These are phyloP conservation scores for Dinocampus coccinellae DNA, from an alignment of 2,888 invertebrate genomes.

Conservation along the genomic window DNA sequence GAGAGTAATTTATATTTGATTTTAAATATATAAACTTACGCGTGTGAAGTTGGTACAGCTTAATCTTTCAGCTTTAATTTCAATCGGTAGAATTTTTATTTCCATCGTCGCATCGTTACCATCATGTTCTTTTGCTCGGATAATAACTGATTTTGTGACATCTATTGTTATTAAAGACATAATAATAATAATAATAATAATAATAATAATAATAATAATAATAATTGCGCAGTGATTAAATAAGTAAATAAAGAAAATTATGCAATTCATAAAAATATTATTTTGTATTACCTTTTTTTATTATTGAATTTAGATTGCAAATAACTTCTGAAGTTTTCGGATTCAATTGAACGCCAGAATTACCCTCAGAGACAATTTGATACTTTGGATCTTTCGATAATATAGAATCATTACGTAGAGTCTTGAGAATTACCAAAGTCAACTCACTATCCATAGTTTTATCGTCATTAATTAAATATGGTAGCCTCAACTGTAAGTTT, in stretches of 20 bases:
- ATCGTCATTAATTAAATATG: conserved; percentile 50
- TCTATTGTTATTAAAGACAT: conserved; percentile 36
- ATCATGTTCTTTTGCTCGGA: conserved; percentile 47
- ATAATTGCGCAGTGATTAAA: background rate
- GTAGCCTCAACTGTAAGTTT: conserved; percentile 57
- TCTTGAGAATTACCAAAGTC: conserved; percentile 55
- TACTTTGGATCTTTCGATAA: conserved; percentile 51
- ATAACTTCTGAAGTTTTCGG: conserved; percentile 44
- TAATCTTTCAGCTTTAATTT: conserved; percentile 46
- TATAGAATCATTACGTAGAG: conserved; percentile 57
- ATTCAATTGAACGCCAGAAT: conserved; percentile 47
- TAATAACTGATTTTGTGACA: conserved; percentile 42
- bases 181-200: background rate
- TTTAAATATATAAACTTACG: conserved; percentile 47
- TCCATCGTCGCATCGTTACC: conserved; percentile 57
- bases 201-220: background rate
- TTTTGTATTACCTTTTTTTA: conserved; percentile 51
- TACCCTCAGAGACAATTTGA: conserved; percentile 49
- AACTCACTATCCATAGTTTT: conserved; percentile 44
- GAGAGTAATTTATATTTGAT: background rate
- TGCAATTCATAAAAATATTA: background rate
- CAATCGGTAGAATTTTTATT: conserved; percentile 54
- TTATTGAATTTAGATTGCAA: conserved; percentile 43
- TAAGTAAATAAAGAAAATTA: conserved; percentile 8
- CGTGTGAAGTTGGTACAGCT: conserved; percentile 60